A percentile compares a stretch with the other conserved stretches of the same genome.
Evolutionary conservation across 2,113 vertebrate genomes (phyloP).

Genomic region (Sarotherodon lohbergeri): DNA sequence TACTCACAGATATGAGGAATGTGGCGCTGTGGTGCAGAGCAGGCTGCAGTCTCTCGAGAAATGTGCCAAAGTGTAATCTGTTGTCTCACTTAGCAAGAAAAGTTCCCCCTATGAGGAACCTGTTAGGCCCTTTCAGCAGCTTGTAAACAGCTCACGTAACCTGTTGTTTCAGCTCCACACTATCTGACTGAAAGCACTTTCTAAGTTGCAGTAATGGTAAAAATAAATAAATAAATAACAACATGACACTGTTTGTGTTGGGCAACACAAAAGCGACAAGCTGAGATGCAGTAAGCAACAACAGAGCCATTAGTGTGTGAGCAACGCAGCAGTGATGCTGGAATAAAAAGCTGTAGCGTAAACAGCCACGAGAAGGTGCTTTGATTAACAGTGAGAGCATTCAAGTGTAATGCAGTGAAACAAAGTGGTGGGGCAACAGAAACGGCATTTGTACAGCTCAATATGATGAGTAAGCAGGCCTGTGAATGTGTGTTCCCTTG

Average conservation of each 20-base stretch:
- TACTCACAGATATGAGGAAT: slow-evolving; percentile 50
- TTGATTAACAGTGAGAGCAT: background rate
- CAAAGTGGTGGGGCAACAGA: background rate
- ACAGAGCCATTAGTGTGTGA: slow-evolving; percentile 13
- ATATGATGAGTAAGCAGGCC: background rate
- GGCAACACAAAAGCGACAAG: background rate
- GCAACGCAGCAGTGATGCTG: background rate
- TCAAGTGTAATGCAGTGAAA: background rate
- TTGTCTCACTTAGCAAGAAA: background rate
- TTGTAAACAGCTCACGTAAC: slow-evolving; percentile 2
- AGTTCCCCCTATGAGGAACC: background rate
- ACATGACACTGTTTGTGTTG: background rate
- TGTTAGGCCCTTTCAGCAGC: background rate
- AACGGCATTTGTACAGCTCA: background rate
- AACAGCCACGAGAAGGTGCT: slow-evolving; percentile 7
- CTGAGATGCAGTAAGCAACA: background rate
- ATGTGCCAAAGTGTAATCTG: slow-evolving; percentile 36
- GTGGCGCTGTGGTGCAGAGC: slow-evolving; percentile 41
- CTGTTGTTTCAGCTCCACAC: background rate
- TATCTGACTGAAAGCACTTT: background rate
- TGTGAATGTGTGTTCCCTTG: background rate
- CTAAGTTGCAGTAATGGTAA: background rate
- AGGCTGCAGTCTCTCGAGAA: slow-evolving; percentile 35
- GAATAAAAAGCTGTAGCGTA: background rate
- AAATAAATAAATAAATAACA: background rate